phyloP scores from a whole-genome alignment of 1,140 invertebrate genomes.

The Leptopilina clavipes region DNA sequence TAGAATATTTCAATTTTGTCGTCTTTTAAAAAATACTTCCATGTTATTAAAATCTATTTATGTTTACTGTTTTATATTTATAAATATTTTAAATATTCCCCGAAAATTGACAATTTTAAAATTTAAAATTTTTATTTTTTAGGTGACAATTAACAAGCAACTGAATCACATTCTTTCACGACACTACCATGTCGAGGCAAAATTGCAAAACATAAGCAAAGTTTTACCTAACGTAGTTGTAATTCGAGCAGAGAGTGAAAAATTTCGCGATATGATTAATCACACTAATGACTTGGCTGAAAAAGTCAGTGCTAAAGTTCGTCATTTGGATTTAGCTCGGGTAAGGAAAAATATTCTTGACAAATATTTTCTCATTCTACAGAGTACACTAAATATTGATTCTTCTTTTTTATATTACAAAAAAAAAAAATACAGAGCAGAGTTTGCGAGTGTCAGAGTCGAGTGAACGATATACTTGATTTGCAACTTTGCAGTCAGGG shows the following conservation, averaged over 20 bases:
- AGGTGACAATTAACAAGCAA: constrained; percentile 78
- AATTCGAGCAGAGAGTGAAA: constrained; percentile 82
- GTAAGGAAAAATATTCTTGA: constrained; percentile 72
- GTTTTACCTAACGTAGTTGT: constrained; percentile 82
- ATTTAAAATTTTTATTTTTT: constrained; percentile 48
- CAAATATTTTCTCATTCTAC: not conserved
- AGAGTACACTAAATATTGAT: not conserved
- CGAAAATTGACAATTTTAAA: not conserved
- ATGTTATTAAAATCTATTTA: too few relatives aligned
- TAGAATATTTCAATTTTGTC: constrained; percentile 41
- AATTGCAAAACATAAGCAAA: constrained; percentile 79
- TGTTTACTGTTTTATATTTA: not conserved
- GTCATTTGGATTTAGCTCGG: constrained; percentile 93
- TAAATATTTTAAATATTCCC: too few relatives aligned
- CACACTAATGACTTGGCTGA: constrained; percentile 92
- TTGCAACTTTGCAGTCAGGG: constrained; percentile 96
- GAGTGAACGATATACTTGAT: constrained; percentile 97
- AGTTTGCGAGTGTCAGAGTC: constrained; percentile 94
- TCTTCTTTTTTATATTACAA: constrained; percentile 37
- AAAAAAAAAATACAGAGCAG: constrained; percentile 79
- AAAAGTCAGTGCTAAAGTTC: constrained; percentile 96
- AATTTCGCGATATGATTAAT: constrained; percentile 88
- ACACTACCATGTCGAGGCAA: constrained; percentile 80
- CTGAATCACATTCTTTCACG: constrained; percentile 78
- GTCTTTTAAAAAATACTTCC: too few relatives aligned